A percentile compares a stretch with the other conserved stretches of the same genome.
Conservation (phyloP, 2,113 vertebrate species). For the Spilogale gracilis region DNA sequence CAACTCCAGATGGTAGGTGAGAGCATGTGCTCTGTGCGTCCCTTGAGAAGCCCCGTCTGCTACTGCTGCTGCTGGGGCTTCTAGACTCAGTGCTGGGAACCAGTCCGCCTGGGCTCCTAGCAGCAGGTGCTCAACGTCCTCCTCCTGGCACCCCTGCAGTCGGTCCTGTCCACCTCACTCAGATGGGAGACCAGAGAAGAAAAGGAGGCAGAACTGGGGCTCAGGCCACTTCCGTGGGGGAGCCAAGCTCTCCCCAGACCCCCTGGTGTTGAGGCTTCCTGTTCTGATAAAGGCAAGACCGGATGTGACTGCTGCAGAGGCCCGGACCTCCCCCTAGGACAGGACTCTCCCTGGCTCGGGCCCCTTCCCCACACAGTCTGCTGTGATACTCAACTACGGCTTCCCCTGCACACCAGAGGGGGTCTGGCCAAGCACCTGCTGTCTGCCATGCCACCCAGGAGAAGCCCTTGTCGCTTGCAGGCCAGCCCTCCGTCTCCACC, state of each 20-base stretch:
- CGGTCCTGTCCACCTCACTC: neutral
- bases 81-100: neutral
- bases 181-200: neutral
- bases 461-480: neutral
- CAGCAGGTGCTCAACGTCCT: accelerated
- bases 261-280: neutral
- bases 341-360: neutral
- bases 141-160: neutral
- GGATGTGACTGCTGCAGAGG: neutral
- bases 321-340: neutral
- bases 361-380: neutral
- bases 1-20: neutral
- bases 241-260: neutral
- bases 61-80: neutral
- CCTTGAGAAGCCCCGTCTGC: neutral
- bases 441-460: neutral
- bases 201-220: neutral
- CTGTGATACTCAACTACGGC: neutral
- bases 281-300: neutral
- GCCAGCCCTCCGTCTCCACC: neutral
- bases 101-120: neutral
- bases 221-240: neutral
- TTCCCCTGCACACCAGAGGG: neutral
- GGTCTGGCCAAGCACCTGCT: neutral
- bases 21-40: neutral